These are phyloP conservation scores for Blastobasis adustella DNA, from an alignment of 2,888 invertebrate genomes.

Conservation along the genomic window DNA sequence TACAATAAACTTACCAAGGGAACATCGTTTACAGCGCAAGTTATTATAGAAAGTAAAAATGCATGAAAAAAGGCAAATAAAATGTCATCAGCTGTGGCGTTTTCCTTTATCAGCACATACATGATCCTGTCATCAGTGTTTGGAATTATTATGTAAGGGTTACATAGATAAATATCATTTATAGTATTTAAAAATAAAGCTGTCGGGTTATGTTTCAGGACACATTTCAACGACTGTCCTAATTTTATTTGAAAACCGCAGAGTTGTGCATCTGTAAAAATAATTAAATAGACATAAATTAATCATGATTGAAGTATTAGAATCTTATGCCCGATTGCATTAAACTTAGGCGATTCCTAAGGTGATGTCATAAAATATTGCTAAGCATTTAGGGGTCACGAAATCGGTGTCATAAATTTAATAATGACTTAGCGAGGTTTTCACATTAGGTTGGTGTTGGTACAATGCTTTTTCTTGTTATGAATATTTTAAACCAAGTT, in stretches of 20 bases:
- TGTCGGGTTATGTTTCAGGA: constrained; percentile 24
- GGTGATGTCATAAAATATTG: too few species aligned
- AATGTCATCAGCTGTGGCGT: constrained; percentile 69
- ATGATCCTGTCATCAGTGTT: constrained; percentile 60
- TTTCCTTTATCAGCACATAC: constrained; percentile 71
- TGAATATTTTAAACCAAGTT: too few species aligned
- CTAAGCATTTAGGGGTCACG: too few species aligned
- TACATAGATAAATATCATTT: constrained; percentile 54
- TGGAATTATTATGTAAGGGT: constrained; percentile 73
- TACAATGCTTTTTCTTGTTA: too few species aligned
- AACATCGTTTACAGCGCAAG: constrained; percentile 41
- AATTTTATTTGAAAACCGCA: constrained; percentile 77
- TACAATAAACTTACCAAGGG: constrained; percentile 31
- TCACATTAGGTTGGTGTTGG: too few species aligned
- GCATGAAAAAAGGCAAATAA: constrained; percentile 82
- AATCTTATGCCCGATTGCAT: neutral
- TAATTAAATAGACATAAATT: neutral
- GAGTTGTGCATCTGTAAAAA: constrained; percentile 69
- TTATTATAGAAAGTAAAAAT: constrained; percentile 59
- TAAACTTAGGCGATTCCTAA: too few species aligned
- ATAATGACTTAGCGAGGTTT: too few species aligned
- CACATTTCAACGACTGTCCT: constrained; percentile 69
- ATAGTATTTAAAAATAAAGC: constrained; percentile 45
- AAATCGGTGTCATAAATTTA: too few species aligned
- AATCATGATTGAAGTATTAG: neutral